phyloP scores from a whole-genome alignment of 1,140 invertebrate species.

The Physella acuta region DNA sequence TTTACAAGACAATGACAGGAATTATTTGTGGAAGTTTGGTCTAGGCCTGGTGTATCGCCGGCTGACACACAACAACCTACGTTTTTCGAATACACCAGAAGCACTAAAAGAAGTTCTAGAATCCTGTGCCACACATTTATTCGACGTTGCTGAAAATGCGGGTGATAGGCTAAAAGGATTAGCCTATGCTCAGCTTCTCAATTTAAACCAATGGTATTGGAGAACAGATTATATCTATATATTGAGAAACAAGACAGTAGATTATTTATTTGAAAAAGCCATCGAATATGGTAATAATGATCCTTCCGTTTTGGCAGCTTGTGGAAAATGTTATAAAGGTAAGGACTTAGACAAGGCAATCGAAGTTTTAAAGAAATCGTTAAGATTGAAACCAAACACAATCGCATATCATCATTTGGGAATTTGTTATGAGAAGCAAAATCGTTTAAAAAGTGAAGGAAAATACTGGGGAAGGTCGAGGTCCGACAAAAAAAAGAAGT shows the following conservation, averaged over 20 bases:
- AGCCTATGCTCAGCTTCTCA: conserved; percentile 1
- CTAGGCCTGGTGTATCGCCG: neutral
- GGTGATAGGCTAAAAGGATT: neutral
- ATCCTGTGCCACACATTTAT: neutral
- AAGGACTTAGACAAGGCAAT: too few species aligned
- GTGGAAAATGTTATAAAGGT: too few species aligned
- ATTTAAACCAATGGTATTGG: neutral
- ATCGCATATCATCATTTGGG: too few species aligned
- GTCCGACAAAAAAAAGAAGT: too few species aligned
- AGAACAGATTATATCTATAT: neutral
- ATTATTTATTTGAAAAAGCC: neutral
- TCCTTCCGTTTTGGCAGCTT: neutral
- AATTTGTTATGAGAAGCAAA: too few species aligned
- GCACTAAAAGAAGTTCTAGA: neutral
- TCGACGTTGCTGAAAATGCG: conserved; percentile 2
- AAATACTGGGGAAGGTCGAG: too few species aligned
- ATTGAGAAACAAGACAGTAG: neutral
- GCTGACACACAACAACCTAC: neutral
- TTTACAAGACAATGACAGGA: neutral
- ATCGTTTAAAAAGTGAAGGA: too few species aligned
- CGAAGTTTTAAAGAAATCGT: too few species aligned
- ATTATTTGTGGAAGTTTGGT: conserved; percentile 1
- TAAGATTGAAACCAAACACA: too few species aligned
- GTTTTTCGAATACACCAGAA: neutral
- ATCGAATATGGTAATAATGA: neutral